A percentile compares a stretch with the other conserved stretches of the same genome.
Evolutionary conservation across 2,888 invertebrate species (phyloP).

Genomic region (Metopia argyrocephala): DNA sequence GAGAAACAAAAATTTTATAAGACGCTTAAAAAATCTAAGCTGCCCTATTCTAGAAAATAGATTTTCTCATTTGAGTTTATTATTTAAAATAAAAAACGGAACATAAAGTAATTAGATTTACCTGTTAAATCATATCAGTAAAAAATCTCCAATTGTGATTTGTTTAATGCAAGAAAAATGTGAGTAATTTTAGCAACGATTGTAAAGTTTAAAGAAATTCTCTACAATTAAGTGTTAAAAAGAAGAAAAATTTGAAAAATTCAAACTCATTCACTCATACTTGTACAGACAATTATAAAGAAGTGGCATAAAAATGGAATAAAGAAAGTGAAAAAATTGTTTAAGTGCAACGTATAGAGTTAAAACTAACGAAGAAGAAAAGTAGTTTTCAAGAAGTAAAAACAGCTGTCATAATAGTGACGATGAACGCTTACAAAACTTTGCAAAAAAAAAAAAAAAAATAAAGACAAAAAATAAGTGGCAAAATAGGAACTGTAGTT

Average conservation of each 20-base stretch:
- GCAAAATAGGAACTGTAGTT: conserved; percentile 15
- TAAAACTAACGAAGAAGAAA: conserved; percentile 27
- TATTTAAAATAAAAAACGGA: neutral
- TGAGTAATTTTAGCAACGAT: too few species aligned
- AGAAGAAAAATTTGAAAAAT: neutral
- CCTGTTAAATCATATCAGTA: too few species aligned
- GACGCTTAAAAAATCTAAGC: too few species aligned
- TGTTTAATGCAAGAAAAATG: too few species aligned
- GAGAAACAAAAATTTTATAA: neutral
- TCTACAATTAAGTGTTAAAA: neutral
- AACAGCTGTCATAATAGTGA: conserved; percentile 47
- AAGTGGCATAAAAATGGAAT: neutral
- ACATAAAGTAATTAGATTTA: neutral
- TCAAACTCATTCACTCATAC: too few species aligned
- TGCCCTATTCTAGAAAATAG: neutral
- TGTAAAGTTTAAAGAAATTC: neutral
- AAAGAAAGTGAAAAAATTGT: neutral
- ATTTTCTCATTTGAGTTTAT: neutral
- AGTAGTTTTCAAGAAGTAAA: conserved; percentile 34
- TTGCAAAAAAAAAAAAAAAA: neutral
- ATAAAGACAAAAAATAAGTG: neutral
- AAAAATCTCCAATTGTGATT: too few species aligned
- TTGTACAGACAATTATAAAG: neutral
- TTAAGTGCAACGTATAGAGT: neutral
- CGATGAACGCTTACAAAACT: conserved; percentile 31